Evolutionary conservation across 2,113 vertebrate genomes (phyloP).

Genomic region (Salminus brasiliensis): DNA sequence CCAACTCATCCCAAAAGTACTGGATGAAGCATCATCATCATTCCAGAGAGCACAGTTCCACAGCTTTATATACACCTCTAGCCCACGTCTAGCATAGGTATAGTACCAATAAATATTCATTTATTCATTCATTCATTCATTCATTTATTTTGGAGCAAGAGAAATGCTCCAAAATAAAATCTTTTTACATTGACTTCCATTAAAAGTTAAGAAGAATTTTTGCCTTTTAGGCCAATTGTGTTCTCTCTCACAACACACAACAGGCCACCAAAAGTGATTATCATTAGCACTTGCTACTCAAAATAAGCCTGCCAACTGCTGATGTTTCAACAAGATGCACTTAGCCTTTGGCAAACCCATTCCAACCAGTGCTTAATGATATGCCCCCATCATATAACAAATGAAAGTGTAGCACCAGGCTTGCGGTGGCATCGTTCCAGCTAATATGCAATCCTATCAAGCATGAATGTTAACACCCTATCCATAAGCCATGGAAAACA

Average conservation of each 20-base stretch:
- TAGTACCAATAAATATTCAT: too few species aligned
- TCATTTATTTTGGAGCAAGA: too few species aligned
- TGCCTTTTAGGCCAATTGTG: conserved; percentile 16
- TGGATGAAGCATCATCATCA: too few species aligned
- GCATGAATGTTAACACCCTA: conserved; percentile 3
- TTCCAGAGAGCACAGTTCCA: too few species aligned
- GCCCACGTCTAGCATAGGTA: too few species aligned
- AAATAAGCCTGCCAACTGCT: conserved; percentile 26
- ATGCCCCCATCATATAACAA: conserved; percentile 1
- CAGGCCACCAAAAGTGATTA: conserved; percentile 9
- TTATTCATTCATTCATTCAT: too few species aligned
- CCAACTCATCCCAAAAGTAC: too few species aligned
- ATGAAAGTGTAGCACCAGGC: not conserved
- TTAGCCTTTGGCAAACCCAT: conserved; percentile 34
- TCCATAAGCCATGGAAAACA: conserved; percentile 1
- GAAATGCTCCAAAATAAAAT: too few species aligned
- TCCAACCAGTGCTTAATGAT: not conserved
- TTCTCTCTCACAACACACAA: conserved; percentile 24
- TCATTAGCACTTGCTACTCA: conserved; percentile 36
- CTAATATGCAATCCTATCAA: conserved; percentile 2
- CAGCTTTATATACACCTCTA: too few species aligned
- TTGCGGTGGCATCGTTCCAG: conserved; percentile 6
- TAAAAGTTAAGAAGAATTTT: too few species aligned
- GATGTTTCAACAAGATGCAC: conserved; percentile 21
- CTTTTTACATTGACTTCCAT: too few species aligned